Conservation (phyloP, 2,113 vertebrate species). For the Sapajus apella region DNA sequence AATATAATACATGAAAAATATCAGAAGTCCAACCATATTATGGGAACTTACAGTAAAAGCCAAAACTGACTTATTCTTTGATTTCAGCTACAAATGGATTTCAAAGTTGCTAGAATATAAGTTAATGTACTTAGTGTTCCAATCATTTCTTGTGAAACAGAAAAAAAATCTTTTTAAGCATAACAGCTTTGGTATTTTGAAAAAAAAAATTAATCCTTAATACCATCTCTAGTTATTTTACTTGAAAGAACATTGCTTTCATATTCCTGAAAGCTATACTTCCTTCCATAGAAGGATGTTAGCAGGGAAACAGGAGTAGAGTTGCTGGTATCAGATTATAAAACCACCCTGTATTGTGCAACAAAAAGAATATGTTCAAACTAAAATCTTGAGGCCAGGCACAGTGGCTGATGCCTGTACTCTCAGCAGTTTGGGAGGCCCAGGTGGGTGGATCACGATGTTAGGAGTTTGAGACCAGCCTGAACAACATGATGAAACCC, state of each 20-base stretch:
- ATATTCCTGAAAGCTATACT: neutral
- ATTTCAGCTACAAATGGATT: neutral
- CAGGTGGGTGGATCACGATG: no score
- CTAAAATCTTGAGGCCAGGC: no score
- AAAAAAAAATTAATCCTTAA: constrained; percentile 29
- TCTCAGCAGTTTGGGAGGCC: no score
- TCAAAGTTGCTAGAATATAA: neutral
- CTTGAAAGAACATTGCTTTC: constrained; percentile 13
- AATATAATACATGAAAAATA: neutral
- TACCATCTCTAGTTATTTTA: constrained; percentile 16
- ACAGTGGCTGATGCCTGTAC: no score
- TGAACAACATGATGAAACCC: no score
- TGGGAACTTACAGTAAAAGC: neutral
- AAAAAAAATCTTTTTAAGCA: neutral
- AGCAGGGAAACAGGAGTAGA: neutral
- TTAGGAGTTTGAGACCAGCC: no score
- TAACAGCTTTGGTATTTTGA: neutral
- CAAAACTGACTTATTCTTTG: neutral
- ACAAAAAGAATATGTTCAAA: constrained; percentile 21
- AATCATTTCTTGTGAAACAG: neutral
- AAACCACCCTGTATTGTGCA: neutral
- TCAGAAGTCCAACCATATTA: neutral
- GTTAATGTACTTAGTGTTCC: neutral
- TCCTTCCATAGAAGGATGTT: neutral
- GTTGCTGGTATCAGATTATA: neutral